Conservation (phyloP, 2,113 vertebrate genomes). For the Trematocara nigrifrons region DNA sequence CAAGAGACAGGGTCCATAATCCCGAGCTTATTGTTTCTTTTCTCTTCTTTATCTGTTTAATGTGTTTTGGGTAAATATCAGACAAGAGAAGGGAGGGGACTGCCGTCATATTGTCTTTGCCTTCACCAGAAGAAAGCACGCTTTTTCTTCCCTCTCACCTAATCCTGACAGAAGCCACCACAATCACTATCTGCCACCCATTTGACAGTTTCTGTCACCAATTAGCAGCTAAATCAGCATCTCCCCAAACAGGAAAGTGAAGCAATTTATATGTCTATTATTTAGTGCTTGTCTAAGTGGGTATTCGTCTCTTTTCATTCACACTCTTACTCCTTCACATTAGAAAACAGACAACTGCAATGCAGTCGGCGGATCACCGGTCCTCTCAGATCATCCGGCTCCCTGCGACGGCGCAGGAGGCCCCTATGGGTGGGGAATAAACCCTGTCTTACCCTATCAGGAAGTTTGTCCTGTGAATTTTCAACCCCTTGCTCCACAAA, state of each 20-base stretch:
- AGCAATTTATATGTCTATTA: conserved; percentile 76
- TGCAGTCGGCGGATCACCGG: conserved; percentile 63
- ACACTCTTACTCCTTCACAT: conserved; percentile 55
- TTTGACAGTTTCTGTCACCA: conserved; percentile 99
- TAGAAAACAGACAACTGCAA: conserved; percentile 80
- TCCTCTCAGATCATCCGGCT: conserved; percentile 58
- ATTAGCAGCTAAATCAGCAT: conserved; percentile 99
- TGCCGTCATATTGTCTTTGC: conserved; percentile 77
- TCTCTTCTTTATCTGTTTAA: conserved; percentile 88
- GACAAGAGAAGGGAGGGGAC: conserved; percentile 77
- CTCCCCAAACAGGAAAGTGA: conserved; percentile 84
- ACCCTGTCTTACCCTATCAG: conserved; percentile 82
- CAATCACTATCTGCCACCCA: conserved; percentile 90
- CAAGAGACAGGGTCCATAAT: conserved; percentile 78
- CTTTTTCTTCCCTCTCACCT: conserved; percentile 78
- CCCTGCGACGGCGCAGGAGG: conserved; percentile 68
- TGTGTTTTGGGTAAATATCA: conserved; percentile 89
- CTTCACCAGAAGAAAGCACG: conserved; percentile 83
- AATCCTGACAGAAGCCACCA: conserved; percentile 86
- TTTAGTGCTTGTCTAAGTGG: conserved; percentile 67
- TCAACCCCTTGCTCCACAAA: conserved; percentile 41
- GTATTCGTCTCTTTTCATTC: conserved; percentile 49
- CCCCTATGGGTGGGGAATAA: conserved; percentile 84
- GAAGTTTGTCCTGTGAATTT: conserved; percentile 91
- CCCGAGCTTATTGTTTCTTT: conserved; percentile 79